These are phyloP conservation scores for Gymnocheta viridis DNA, from an alignment of 2,888 invertebrate species.

Conservation along the genomic window DNA sequence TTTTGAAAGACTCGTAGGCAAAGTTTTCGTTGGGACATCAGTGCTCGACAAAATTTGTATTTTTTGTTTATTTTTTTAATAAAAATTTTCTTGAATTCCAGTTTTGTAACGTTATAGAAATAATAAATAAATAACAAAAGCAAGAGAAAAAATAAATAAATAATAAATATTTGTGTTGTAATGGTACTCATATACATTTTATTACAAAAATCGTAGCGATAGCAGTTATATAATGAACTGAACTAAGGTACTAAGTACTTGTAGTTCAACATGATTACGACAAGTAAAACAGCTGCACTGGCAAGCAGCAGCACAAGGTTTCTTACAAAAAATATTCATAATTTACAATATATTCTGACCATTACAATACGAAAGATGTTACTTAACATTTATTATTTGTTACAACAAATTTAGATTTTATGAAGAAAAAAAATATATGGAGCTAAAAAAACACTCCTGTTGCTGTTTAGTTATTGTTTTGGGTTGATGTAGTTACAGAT, in stretches of 20 bases:
- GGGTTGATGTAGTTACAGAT: constrained; percentile 43
- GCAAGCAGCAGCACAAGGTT: neutral
- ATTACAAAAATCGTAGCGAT: neutral
- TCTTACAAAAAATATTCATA: neutral
- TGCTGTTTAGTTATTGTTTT: constrained; percentile 54
- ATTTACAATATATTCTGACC: neutral
- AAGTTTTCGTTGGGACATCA: too few species aligned
- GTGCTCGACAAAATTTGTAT: too few species aligned
- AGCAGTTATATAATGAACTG: constrained; percentile 48
- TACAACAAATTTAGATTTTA: neutral
- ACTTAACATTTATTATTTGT: constrained; percentile 47
- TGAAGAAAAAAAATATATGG: neutral
- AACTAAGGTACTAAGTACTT: constrained; percentile 7
- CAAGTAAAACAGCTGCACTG: constrained; percentile 1
- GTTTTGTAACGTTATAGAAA: too few species aligned
- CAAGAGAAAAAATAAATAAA: too few species aligned
- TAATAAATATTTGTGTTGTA: too few species aligned
- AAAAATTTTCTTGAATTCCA: too few species aligned
- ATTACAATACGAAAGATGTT: constrained; percentile 44
- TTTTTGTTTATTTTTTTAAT: too few species aligned
- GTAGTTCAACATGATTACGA: constrained; percentile 29
- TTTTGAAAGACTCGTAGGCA: too few species aligned
- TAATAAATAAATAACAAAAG: too few species aligned
- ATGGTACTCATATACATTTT: too few species aligned
- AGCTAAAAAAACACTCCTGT: constrained; percentile 33